These are phyloP conservation scores for Cylindroiulus punctatus DNA, from an alignment of 2,888 invertebrate genomes.

Conservation along the genomic window DNA sequence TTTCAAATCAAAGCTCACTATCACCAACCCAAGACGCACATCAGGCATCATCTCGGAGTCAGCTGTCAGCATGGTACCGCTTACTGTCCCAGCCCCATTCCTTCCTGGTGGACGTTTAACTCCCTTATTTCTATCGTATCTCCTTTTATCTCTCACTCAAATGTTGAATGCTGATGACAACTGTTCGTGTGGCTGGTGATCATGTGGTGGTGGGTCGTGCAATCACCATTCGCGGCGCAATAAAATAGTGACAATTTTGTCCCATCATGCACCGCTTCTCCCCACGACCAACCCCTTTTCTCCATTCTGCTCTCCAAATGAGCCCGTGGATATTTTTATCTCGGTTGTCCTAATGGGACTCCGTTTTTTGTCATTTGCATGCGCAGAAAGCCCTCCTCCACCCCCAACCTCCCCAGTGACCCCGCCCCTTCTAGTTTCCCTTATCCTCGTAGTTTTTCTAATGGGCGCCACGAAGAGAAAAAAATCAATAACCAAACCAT, in stretches of 20 bases:
- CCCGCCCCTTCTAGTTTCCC: slow-evolving; percentile 8
- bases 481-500: slow-evolving; percentile 38
- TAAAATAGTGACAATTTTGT: slow-evolving; percentile 33
- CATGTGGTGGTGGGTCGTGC: slow-evolving; percentile 31
- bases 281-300: neutral
- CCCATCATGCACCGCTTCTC: slow-evolving; percentile 3
- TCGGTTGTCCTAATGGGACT: slow-evolving; percentile 33
- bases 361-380: slow-evolving; percentile 38
- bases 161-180: slow-evolving; percentile 42
- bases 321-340: slow-evolving; percentile 33
- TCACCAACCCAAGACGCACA: neutral
- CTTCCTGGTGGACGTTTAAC: slow-evolving; percentile 3
- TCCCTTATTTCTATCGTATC: slow-evolving; percentile 24
- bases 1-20: neutral
- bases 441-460: slow-evolving; percentile 7
- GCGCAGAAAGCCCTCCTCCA: slow-evolving; percentile 11
- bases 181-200: slow-evolving; percentile 42
- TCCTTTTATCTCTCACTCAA: slow-evolving; percentile 34
- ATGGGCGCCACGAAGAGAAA: slow-evolving; percentile 25
- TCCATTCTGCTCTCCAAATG: slow-evolving; percentile 16
- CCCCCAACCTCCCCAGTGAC: slow-evolving; percentile 1
- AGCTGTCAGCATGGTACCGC: neutral
- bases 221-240: slow-evolving; percentile 36
- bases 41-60: neutral
- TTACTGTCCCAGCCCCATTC: neutral